phyloP scores from a whole-genome alignment of 1,140 invertebrate species.

The Pseudomyrmex pallidus region DNA sequence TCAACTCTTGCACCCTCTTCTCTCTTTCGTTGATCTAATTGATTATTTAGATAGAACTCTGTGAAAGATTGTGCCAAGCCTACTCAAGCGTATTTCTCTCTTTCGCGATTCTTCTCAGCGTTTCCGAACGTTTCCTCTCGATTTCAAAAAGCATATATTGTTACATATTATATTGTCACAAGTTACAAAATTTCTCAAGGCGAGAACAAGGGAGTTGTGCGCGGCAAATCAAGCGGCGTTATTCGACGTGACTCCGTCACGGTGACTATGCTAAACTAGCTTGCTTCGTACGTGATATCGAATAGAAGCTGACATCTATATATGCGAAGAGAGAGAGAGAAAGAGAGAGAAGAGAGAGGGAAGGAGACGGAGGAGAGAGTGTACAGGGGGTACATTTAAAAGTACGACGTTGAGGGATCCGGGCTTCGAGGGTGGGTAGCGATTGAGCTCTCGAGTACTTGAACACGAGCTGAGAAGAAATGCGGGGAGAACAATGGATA shows the following conservation, averaged over 20 bases:
- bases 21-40: constrained; percentile 2
- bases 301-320: constrained; percentile 60
- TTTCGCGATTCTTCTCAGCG: no score
- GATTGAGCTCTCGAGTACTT: constrained; percentile 83
- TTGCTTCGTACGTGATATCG: constrained; percentile 41
- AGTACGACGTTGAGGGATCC: constrained; percentile 70
- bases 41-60: constrained; percentile 30
- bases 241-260: constrained; percentile 20
- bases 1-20: constrained; percentile 5
- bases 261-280: constrained; percentile 35
- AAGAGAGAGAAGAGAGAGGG: no score
- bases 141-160: background rate
- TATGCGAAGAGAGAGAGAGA: constrained; percentile 21
- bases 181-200: background rate
- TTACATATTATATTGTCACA: background rate
- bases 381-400: constrained; percentile 53
- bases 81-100: no score
- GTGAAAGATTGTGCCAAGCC: no score
- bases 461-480: constrained; percentile 83
- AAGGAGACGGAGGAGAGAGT: constrained; percentile 32
- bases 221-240: background rate
- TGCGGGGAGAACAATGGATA: constrained; percentile 83
- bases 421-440: constrained; percentile 63
- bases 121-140: no score
- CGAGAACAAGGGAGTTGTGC: background rate